Base-by-base conservation (phyloP, 2,113 vertebrate genomes). In the Macrotus californicus region DNA sequence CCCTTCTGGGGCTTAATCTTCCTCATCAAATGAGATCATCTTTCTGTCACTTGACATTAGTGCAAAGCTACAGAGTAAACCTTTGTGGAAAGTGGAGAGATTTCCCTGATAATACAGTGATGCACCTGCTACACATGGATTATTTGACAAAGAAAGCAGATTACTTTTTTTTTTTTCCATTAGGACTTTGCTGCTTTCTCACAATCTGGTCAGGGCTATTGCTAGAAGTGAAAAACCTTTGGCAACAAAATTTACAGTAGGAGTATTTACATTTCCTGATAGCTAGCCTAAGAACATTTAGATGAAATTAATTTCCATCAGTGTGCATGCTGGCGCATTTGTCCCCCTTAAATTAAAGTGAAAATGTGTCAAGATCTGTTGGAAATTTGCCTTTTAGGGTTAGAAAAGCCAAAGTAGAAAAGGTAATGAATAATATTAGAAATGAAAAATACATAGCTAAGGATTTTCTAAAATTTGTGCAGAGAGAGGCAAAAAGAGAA, bases 281-380 rank as follows among this genome's bases (percentile, higher is more conserved):
- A 96, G 7, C 93, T 83, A 92, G 22, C 36, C 76, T 94, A 93
- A 97, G 56, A 97, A 22, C 46, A 97, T 96, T 97, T 93, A 98
- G 80, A 96, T 92, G 3, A 97, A 97, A 97, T 97, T 98, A 96
- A 97, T 97, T 98, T 98, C 90, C 86, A 97, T 11, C 92, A 36
- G 0, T 97, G 69, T 96, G 22, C 91, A 96, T 96, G 52, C 21
- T 96, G 67, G 13, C 96, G 61, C 43, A 96, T 96, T 97, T 98
- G 94, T 96, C 29, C 90, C 9, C 92, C 77, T 92, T 70, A 96
- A 98, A 97, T 94, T n/a, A 94, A 97, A 96, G 41, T 46, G 39
- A 73, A 97, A 97, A 92, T 91, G 10, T 95, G 36, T 96, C 86
- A 96, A 56, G 87, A 3, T 77, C 14, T 97, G 69, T 93, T 96